These are phyloP conservation scores for Zoanthus solanderi DNA, from an alignment of 92 coral and sea anemone species.

Conservation along the genomic window DNA sequence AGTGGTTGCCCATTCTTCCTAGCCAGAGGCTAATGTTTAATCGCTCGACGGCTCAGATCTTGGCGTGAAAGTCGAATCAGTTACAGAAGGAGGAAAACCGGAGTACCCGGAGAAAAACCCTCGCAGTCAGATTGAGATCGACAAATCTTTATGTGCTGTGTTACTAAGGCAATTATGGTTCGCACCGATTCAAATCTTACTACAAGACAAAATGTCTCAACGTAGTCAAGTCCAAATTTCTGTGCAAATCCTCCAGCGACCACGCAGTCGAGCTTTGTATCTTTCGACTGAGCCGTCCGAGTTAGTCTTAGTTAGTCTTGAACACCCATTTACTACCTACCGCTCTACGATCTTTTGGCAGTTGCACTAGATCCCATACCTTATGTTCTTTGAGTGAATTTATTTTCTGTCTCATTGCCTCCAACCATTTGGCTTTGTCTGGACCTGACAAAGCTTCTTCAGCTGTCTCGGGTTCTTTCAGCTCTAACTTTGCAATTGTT, in stretches of 20 bases:
- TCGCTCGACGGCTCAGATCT: no score
- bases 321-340: conserved; percentile 71
- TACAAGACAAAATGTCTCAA: conserved; percentile 65
- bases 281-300: conserved; percentile 24
- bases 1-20: no score
- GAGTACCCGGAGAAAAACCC: no score
- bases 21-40: no score
- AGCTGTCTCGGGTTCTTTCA: conserved; percentile 56
- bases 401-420: conserved; percentile 62
- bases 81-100: no score
- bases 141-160: not conserved
- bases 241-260: conserved; percentile 63
- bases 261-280: conserved; percentile 31
- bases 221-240: conserved; percentile 59
- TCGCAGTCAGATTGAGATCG: no score
- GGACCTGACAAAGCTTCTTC: conserved; percentile 58
- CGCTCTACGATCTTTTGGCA: conserved; percentile 62
- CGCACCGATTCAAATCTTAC: conserved; percentile 69
- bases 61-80: no score
- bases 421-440: conserved; percentile 45
- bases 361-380: conserved; percentile 66
- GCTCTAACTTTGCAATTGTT: conserved; percentile 11
- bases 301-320: not conserved
- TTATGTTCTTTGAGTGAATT: conserved; percentile 52
- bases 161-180: conserved; percentile 60